phyloP scores from a whole-genome alignment of 2,113 vertebrate species.

The Platanista minor region DNA sequence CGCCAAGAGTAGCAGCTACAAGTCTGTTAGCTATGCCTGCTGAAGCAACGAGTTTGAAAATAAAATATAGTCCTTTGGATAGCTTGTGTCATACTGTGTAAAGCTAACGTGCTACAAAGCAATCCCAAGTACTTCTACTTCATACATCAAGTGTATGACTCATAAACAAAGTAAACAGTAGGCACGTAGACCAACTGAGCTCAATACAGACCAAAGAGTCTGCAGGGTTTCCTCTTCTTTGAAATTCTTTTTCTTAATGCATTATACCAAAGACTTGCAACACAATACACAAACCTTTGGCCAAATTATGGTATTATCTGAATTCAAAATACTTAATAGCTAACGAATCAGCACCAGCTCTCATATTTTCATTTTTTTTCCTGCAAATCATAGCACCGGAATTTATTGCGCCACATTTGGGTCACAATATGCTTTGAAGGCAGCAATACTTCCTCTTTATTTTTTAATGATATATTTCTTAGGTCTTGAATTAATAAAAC shows the following conservation, averaged over 20 bases:
- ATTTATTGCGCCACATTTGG: neutral
- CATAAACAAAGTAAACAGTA: constrained; percentile 40
- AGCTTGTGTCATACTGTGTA: constrained; percentile 19
- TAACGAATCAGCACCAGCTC: neutral
- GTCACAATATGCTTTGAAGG: neutral
- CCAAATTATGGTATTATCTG: neutral
- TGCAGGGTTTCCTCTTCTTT: neutral
- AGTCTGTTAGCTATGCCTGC: neutral
- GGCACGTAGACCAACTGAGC: neutral
- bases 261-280: neutral
- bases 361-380: neutral
- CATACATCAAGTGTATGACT: neutral
- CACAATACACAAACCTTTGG: neutral
- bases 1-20: neutral
- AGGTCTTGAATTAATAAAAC: neutral
- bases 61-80: neutral
- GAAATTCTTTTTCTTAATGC: neutral
- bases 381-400: neutral
- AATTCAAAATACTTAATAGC: neutral
- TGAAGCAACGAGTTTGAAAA: neutral
- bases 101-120: constrained; percentile 43
- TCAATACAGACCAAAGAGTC: neutral
- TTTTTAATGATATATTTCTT: neutral
- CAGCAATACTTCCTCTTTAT: neutral
- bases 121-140: neutral